A percentile compares a stretch with the other conserved stretches of the same genome.
Evolutionary conservation across 2,797 vertebrate genomes (phyloP).

Genomic region (Parambassis ranga): DNA sequence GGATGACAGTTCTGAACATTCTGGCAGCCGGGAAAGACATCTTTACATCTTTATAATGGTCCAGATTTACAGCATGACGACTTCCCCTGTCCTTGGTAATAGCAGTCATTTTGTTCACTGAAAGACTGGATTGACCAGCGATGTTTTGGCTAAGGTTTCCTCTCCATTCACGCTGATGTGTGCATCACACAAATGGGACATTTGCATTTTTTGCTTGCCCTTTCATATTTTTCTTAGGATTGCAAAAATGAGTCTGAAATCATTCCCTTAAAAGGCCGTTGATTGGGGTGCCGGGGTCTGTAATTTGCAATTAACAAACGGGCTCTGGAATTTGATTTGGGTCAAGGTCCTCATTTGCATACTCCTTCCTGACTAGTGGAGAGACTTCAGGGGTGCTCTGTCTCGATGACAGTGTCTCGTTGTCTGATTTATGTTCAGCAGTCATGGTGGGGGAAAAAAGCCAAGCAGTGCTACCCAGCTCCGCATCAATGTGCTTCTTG

Average conservation of each 20-base stretch:
- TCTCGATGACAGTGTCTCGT: slow-evolving; percentile 67
- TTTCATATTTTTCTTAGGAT: slow-evolving; percentile 76
- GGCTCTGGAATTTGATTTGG: slow-evolving; percentile 83
- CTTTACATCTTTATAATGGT: slow-evolving; percentile 63
- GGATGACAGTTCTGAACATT: slow-evolving; percentile 28
- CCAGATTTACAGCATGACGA: slow-evolving; percentile 56
- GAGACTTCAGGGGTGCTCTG: slow-evolving; percentile 69
- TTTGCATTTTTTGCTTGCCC: slow-evolving; percentile 66
- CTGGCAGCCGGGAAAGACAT: slow-evolving; percentile 41
- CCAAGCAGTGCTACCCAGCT: slow-evolving; percentile 47
- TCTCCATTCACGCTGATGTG: slow-evolving; percentile 47
- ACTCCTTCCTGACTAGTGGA: slow-evolving; percentile 68
- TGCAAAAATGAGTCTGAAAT: slow-evolving; percentile 81
- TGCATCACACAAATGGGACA: slow-evolving; percentile 65
- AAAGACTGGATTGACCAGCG: slow-evolving; percentile 43
- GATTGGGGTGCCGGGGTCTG: slow-evolving; percentile 84
- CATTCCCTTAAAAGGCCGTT: slow-evolving; percentile 80
- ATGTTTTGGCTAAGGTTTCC: slow-evolving; percentile 26
- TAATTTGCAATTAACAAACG: slow-evolving; percentile 86
- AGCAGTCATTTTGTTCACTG: slow-evolving; percentile 42
- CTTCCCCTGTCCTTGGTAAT: slow-evolving; percentile 41
- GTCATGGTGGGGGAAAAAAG: slow-evolving; percentile 55
- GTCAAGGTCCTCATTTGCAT: slow-evolving; percentile 85
- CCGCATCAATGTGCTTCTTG: slow-evolving; percentile 68
- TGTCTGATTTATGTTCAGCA: slow-evolving; percentile 75